These are phyloP conservation scores for Tupiocoris notatus DNA, from an alignment of 2,888 invertebrate species.

Conservation along the genomic window DNA sequence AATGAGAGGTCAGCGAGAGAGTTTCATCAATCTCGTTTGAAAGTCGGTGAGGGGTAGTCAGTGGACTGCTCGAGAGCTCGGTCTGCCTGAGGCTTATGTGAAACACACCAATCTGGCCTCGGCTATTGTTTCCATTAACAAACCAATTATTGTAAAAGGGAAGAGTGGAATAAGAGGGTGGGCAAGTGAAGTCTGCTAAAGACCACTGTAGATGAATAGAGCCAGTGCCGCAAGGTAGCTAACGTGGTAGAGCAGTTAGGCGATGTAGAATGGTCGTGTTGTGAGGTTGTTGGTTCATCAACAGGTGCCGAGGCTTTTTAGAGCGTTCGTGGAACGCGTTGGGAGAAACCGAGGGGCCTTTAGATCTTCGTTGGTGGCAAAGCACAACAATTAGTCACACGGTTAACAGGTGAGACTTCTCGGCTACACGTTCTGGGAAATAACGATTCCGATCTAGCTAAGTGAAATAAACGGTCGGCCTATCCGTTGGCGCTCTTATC, in stretches of 20 bases:
- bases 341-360: slow-evolving; percentile 24
- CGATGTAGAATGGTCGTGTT: no score
- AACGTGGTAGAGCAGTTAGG: no score
- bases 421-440: background rate
- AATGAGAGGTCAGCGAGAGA: background rate
- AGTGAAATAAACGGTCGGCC: background rate
- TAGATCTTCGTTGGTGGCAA: slow-evolving; percentile 39
- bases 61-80: no score
- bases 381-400: slow-evolving; percentile 40
- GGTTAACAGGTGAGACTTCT: slow-evolving; percentile 23
- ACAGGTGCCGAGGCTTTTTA: slow-evolving; percentile 39
- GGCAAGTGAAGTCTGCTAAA: background rate
- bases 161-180: slow-evolving; percentile 23
- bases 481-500: no score
- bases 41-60: background rate
- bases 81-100: background rate
- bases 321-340: no score
- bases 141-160: slow-evolving; percentile 38
- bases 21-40: background rate
- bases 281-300: slow-evolving; percentile 20
- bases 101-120: slow-evolving; percentile 18
- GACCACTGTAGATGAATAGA: background rate
- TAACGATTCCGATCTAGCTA: background rate
- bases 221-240: background rate
- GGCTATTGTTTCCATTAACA: slow-evolving; percentile 37